Conservation (phyloP, 2,113 vertebrate genomes). For the Plectropomus leopardus region DNA sequence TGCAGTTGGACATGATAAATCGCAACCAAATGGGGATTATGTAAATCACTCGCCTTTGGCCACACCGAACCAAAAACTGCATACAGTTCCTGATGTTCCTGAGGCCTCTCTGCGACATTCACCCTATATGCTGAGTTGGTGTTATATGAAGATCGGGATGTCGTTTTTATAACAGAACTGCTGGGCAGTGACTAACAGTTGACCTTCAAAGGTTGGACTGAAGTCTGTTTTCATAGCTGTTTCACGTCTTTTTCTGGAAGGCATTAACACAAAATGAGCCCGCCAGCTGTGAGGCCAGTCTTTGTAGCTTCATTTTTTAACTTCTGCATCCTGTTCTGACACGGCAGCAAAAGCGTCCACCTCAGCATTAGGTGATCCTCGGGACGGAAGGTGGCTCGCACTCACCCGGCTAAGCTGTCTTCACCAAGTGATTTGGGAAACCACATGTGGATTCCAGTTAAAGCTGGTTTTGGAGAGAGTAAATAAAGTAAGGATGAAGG, state of each 20-base stretch:
- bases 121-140: neutral
- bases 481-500: slow-evolving; percentile 40
- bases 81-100: neutral
- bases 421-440: slow-evolving; percentile 37
- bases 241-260: slow-evolving; percentile 62
- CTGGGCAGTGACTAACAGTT: slow-evolving; percentile 38
- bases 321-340: slow-evolving; percentile 63
- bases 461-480: slow-evolving; percentile 31
- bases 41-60: slow-evolving; percentile 49
- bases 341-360: slow-evolving; percentile 45
- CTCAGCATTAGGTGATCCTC: slow-evolving; percentile 72
- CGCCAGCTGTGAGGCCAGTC: slow-evolving; percentile 37
- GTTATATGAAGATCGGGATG: slow-evolving; percentile 32
- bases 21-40: slow-evolving; percentile 54
- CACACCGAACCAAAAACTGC: slow-evolving; percentile 19
- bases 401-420: slow-evolving; percentile 35
- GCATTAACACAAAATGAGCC: slow-evolving; percentile 58
- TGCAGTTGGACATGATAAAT: slow-evolving; percentile 56
- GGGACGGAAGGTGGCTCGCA: slow-evolving; percentile 44
- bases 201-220: slow-evolving; percentile 60
- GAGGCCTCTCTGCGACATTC: slow-evolving; percentile 6
- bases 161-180: slow-evolving; percentile 36
- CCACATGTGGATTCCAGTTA: slow-evolving; percentile 37
- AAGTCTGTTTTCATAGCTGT: slow-evolving; percentile 79
- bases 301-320: slow-evolving; percentile 63